Evolutionary conservation across 2,113 vertebrate species (phyloP).

Genomic region (Urocynchramus pylzowi): DNA sequence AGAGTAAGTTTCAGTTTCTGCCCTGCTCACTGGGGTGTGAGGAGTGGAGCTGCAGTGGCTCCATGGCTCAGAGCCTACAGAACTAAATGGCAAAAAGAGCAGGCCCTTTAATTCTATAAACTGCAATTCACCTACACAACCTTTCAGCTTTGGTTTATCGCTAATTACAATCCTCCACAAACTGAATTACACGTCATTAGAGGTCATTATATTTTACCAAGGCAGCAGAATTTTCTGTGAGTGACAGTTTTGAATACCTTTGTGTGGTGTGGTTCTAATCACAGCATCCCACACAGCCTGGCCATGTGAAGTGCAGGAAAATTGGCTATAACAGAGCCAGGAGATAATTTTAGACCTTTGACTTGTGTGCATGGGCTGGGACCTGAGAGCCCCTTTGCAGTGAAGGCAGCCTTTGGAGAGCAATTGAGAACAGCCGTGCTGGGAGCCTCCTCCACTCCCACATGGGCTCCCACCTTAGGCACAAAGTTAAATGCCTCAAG

Average conservation of each 20-base stretch:
- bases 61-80: background rate
- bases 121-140: constrained; percentile 1
- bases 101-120: constrained; percentile 13
- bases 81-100: background rate
- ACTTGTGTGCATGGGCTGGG: background rate
- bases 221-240: background rate
- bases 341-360: constrained; percentile 3
- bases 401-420: background rate
- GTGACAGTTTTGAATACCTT: background rate
- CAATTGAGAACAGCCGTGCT: fast-evolving
- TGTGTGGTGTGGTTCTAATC: background rate
- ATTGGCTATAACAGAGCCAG: background rate
- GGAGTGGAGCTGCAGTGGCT: background rate
- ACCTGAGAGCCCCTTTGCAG: background rate
- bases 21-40: background rate
- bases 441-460: background rate
- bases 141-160: background rate
- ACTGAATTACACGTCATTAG: background rate
- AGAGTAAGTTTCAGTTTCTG: background rate
- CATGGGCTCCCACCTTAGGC: background rate
- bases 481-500: constrained; percentile 17
- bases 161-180: constrained; percentile 15
- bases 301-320: background rate
- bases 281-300: background rate
- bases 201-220: constrained; percentile 1